phyloP scores from a whole-genome alignment of 1,140 invertebrate genomes.

The Drosophila virilis region DNA sequence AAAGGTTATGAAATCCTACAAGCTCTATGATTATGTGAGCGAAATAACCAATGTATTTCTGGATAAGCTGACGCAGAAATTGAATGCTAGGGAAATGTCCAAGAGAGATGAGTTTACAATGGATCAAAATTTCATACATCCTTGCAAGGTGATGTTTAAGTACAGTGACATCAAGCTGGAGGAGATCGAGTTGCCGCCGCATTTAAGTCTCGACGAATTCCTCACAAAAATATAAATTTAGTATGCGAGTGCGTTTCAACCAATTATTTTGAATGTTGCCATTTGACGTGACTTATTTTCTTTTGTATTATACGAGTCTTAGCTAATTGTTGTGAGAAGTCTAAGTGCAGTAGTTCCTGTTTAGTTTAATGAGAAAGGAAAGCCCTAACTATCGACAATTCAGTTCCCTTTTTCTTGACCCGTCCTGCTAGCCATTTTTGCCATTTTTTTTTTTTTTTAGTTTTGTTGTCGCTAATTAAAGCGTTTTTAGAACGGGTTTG shows the following conservation, averaged over 20 bases:
- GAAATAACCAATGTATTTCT: constrained; percentile 79
- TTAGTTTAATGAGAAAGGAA: constrained; percentile 49
- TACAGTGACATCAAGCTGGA: constrained; percentile 91
- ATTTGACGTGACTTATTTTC: constrained; percentile 46
- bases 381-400: neutral
- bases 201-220: constrained; percentile 87
- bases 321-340: constrained; percentile 33
- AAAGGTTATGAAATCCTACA: constrained; percentile 85
- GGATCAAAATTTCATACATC: constrained; percentile 82
- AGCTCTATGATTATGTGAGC: constrained; percentile 81
- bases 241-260: constrained; percentile 21
- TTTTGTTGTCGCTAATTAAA: constrained; percentile 35
- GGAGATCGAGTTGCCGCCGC: constrained; percentile 94
- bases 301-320: constrained; percentile 31
- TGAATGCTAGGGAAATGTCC: constrained; percentile 68
- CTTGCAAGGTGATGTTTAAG: constrained; percentile 79
- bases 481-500: constrained; percentile 44
- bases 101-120: constrained; percentile 82
- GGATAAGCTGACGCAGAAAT: constrained; percentile 68
- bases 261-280: constrained; percentile 42
- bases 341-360: constrained; percentile 60
- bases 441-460: constrained; percentile 32
- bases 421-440: constrained; percentile 11
- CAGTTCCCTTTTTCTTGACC: neutral
- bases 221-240: constrained; percentile 86